phyloP scores from a whole-genome alignment of 2,888 invertebrate genomes.

The Clusia tigrina region DNA sequence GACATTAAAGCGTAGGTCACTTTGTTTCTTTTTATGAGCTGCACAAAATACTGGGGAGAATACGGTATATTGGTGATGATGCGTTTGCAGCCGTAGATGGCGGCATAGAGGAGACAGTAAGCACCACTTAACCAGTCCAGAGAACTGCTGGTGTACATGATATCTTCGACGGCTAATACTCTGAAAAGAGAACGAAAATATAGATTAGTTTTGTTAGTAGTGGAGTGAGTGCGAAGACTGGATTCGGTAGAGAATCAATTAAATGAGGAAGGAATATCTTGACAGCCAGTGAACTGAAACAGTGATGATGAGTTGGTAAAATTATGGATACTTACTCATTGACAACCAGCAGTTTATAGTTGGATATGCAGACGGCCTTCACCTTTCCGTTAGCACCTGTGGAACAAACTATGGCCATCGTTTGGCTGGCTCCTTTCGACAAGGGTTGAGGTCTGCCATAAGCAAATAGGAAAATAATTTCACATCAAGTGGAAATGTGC shows the following conservation, averaged over 20 bases:
- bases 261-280: too few species aligned
- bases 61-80: conserved; percentile 46
- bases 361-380: conserved; percentile 46
- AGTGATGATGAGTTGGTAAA: too few species aligned
- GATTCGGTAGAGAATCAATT: too few species aligned
- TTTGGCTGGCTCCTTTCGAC: conserved; percentile 38
- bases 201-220: too few species aligned
- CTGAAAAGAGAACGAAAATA: too few species aligned
- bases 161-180: conserved; percentile 34
- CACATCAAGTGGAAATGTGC: not conserved
- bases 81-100: conserved; percentile 40
- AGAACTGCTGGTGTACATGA: conserved; percentile 38
- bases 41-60: conserved; percentile 40
- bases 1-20: conserved; percentile 38
- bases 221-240: too few species aligned
- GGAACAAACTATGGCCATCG: conserved; percentile 46
- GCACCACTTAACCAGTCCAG: conserved; percentile 50
- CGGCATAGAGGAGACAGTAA: conserved; percentile 33
- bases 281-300: too few species aligned
- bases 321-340: not conserved
- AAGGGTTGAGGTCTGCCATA: conserved; percentile 35
- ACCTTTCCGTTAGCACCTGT: conserved; percentile 51
- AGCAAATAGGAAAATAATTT: not conserved
- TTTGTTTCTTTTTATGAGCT: conserved; percentile 45
- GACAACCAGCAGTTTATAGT: conserved; percentile 19